These are phyloP conservation scores for Sphaeramia orbicularis DNA, from an alignment of 2,797 vertebrate species.

Conservation along the genomic window DNA sequence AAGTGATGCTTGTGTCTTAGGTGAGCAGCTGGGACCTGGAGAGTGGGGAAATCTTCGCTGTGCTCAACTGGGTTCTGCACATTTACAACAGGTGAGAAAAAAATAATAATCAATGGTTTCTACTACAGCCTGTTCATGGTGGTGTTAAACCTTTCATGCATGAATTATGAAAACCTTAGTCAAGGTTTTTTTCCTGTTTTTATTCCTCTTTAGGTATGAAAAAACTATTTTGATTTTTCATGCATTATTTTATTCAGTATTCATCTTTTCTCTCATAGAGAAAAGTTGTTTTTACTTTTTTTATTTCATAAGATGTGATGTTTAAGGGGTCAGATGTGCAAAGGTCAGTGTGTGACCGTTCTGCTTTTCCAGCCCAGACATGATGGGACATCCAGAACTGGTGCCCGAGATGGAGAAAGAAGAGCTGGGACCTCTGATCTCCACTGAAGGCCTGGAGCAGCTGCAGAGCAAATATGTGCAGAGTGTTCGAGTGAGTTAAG, in stretches of 20 bases:
- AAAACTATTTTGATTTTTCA: too few relatives aligned
- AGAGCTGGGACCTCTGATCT: slow-evolving; percentile 89
- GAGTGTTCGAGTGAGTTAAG: slow-evolving; percentile 87
- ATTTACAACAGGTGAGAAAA: slow-evolving; percentile 91
- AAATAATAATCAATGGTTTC: too few relatives aligned
- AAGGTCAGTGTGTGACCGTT: slow-evolving; percentile 14
- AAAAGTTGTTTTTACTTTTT: too few relatives aligned
- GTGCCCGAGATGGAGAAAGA: slow-evolving; percentile 86
- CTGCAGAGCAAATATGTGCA: slow-evolving; percentile 92
- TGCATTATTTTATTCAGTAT: too few relatives aligned
- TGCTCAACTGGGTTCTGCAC: slow-evolving; percentile 92
- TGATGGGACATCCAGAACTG: slow-evolving; percentile 93
- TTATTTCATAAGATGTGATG: too few relatives aligned
- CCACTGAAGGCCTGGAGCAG: slow-evolving; percentile 88
- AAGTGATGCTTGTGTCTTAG: slow-evolving; percentile 61
- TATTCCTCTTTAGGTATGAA: too few relatives aligned
- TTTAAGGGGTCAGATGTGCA: too few relatives aligned
- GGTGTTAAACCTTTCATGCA: too few relatives aligned
- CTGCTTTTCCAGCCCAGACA: slow-evolving; percentile 86
- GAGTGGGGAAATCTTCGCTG: slow-evolving; percentile 91
- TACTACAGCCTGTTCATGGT: too few relatives aligned
- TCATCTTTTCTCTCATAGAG: too few relatives aligned
- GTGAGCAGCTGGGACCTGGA: slow-evolving; percentile 91
- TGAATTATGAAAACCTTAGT: too few relatives aligned
- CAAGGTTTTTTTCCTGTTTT: too few relatives aligned